These are phyloP conservation scores for Holotrichia oblita DNA, from an alignment of 1,140 invertebrate genomes.

Conservation along the genomic window DNA sequence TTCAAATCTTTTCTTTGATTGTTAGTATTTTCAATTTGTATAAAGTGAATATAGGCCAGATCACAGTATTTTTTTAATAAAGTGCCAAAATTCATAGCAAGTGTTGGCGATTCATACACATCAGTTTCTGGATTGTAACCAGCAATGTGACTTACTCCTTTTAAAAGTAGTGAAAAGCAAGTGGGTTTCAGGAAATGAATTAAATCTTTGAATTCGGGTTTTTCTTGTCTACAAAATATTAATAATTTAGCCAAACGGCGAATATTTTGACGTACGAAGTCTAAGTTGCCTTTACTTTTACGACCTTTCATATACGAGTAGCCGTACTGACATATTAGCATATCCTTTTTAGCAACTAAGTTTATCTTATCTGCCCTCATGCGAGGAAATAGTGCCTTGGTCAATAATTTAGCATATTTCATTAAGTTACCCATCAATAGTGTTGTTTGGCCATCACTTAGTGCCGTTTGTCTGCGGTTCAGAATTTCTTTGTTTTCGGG, in stretches of 20 bases:
- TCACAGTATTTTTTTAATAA: constrained; percentile 40
- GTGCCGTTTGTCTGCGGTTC: background rate
- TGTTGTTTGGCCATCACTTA: constrained; percentile 32
- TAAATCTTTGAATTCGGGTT: background rate
- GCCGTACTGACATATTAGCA: constrained; percentile 28
- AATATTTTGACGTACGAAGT: constrained; percentile 23
- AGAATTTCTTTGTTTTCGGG: background rate
- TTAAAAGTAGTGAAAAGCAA: background rate
- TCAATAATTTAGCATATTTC: constrained; percentile 2
- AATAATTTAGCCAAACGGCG: constrained; percentile 18
- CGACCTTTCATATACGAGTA: constrained; percentile 19
- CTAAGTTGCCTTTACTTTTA: background rate
- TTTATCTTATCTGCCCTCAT: constrained; percentile 32
- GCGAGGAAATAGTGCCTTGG: background rate
- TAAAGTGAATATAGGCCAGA: constrained; percentile 32
- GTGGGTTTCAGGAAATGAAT: constrained; percentile 13
- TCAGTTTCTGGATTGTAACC: constrained; percentile 27
- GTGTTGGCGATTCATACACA: constrained; percentile 22
- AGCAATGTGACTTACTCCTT: background rate
- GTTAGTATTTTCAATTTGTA: too few relatives aligned
- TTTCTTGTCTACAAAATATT: background rate
- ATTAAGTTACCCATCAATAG: background rate
- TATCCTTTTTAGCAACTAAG: constrained; percentile 36
- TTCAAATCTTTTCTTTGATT: too few relatives aligned
- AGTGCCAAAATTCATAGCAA: too few relatives aligned